Conservation (phyloP, 2,888 invertebrate species). For the Phaedon cochleariae region DNA sequence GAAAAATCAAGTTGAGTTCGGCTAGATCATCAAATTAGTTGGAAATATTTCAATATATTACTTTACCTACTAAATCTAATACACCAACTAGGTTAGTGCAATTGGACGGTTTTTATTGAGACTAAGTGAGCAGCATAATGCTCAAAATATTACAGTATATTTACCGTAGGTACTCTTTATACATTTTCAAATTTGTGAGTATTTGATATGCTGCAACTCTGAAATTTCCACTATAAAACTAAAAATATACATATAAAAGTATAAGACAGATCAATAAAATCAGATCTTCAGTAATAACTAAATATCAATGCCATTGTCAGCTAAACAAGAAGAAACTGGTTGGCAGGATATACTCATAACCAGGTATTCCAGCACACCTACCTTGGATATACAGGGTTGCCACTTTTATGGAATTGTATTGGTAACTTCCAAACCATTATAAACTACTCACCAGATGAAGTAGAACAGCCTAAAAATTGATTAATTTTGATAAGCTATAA, state of each 20-base stretch:
- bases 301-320: neutral
- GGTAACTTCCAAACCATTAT: too few species aligned
- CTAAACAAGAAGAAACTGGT: neutral
- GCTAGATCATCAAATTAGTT: constrained; percentile 18
- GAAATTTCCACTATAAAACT: neutral
- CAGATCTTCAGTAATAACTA: neutral
- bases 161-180: too few species aligned
- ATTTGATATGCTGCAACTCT: constrained; percentile 17
- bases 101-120: constrained; percentile 58
- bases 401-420: too few species aligned
- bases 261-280: neutral
- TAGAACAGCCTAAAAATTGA: too few species aligned
- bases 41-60: constrained; percentile 35
- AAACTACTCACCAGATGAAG: too few species aligned
- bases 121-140: constrained; percentile 48
- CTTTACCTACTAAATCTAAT: constrained; percentile 46
- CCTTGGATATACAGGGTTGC: too few species aligned
- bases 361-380: too few species aligned
- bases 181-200: constrained; percentile 19
- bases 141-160: constrained; percentile 9
- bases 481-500: too few species aligned
- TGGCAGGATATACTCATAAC: too few species aligned
- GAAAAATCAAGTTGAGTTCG: constrained; percentile 11
- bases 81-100: constrained; percentile 54
- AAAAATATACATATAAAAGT: neutral